Conservation (phyloP, 2,888 invertebrate genomes). For the Arctia plantaginis region DNA sequence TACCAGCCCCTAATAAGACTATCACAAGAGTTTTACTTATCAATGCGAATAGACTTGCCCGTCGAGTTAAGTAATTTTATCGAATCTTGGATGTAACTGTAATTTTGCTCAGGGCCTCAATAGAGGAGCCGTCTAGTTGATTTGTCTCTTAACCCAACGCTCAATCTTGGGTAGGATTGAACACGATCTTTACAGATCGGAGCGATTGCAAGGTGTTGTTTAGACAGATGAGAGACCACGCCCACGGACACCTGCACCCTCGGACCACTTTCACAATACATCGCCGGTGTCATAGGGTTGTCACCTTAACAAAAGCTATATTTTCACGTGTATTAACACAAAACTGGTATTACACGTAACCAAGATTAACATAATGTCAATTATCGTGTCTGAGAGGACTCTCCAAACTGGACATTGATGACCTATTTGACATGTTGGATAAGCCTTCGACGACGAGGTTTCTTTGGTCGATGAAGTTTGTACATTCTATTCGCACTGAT, state of each 20-base stretch:
- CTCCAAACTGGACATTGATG: too few species aligned
- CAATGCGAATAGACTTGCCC: not conserved
- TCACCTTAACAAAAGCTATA: not conserved
- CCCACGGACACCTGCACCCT: slow-evolving; percentile 56
- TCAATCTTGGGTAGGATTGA: slow-evolving; percentile 44
- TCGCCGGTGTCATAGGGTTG: slow-evolving; percentile 35
- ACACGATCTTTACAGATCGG: slow-evolving; percentile 40
- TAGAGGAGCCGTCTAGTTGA: not conserved
- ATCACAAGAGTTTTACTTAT: not conserved
- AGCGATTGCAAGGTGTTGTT: slow-evolving; percentile 55
- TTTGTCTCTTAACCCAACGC: slow-evolving; percentile 13
- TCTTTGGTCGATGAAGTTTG: too few species aligned
- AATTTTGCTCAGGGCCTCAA: slow-evolving; percentile 5
- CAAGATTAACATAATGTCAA: not conserved
- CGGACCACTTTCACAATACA: slow-evolving; percentile 58
- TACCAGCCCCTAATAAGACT: not conserved
- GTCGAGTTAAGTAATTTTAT: not conserved
- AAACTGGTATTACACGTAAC: not conserved
- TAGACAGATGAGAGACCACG: slow-evolving; percentile 61
- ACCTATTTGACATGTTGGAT: too few species aligned
- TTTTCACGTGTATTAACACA: not conserved
- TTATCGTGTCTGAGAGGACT: too few species aligned
- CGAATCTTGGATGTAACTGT: not conserved
- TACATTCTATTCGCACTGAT: too few species aligned
- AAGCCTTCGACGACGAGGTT: too few species aligned